A percentile compares a stretch with the other conserved stretches of the same genome.
These are phyloP conservation scores for Drosophila azteca DNA, from an alignment of 1,140 invertebrate genomes.

Conservation along the genomic window DNA sequence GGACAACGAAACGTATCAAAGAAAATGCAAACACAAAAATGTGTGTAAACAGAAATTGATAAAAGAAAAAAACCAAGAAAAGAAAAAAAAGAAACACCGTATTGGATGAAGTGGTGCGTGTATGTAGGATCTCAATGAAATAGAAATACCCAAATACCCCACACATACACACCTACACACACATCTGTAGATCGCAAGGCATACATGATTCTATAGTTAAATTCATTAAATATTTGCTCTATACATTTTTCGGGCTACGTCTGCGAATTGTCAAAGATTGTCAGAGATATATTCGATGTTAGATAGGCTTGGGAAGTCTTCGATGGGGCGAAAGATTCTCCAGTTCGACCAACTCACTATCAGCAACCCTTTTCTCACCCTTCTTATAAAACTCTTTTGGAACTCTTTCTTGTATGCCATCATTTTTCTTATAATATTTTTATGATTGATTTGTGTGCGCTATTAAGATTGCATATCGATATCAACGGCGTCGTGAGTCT, in stretches of 20 bases:
- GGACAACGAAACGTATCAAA: constrained; percentile 57
- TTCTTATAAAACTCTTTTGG: too few relatives aligned
- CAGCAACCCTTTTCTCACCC: too few relatives aligned
- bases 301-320: too few relatives aligned
- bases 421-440: constrained; percentile 17
- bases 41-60: constrained; percentile 68
- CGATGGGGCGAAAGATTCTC: too few relatives aligned
- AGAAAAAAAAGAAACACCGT: constrained; percentile 3
- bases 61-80: constrained; percentile 46
- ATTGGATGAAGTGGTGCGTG: constrained; percentile 28
- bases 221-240: constrained; percentile 72
- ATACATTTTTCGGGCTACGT: constrained; percentile 33
- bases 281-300: too few relatives aligned
- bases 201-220: constrained; percentile 56
- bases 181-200: neutral
- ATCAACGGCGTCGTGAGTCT: constrained; percentile 63
- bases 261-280: constrained; percentile 32
- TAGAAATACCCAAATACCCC: constrained; percentile 33
- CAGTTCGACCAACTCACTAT: too few relatives aligned
- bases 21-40: constrained; percentile 73
- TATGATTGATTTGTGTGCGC: constrained; percentile 72
- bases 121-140: constrained; percentile 46
- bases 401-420: neutral
- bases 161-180: constrained; percentile 11
- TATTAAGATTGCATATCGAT: constrained; percentile 76